A percentile compares a stretch with the other conserved stretches of the same genome.
These are phyloP conservation scores for Condylostylus longicornis DNA, from an alignment of 1,140 invertebrate species.

Conservation along the genomic window DNA sequence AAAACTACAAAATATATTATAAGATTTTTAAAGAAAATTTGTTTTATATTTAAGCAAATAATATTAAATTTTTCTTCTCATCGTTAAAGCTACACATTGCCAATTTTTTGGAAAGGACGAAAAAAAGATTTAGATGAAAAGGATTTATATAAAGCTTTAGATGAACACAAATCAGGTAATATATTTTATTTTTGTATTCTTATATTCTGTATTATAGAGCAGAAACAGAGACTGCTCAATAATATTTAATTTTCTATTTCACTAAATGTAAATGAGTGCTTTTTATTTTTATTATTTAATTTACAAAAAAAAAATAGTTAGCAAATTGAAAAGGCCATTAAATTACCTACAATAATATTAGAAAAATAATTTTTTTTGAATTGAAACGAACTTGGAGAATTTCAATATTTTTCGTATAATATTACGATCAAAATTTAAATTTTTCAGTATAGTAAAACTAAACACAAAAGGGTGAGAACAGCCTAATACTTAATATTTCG, in stretches of 20 bases:
- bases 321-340: conserved; percentile 13
- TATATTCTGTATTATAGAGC: neutral
- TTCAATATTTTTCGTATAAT: too few relatives aligned
- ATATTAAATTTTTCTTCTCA: too few relatives aligned
- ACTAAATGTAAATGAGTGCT: conserved; percentile 9
- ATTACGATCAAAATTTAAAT: too few relatives aligned
- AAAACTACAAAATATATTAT: too few relatives aligned
- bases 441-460: too few relatives aligned
- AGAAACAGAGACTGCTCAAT: neutral
- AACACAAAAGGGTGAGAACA: too few relatives aligned
- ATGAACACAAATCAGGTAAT: conserved; percentile 39
- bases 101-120: conserved; percentile 37
- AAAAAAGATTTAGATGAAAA: conserved; percentile 38
- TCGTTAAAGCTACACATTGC: conserved; percentile 32
- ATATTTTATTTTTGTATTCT: neutral
- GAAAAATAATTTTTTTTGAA: too few relatives aligned
- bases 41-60: too few relatives aligned
- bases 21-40: too few relatives aligned
- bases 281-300: conserved; percentile 5
- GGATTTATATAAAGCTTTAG: conserved; percentile 41
- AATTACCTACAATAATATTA: conserved; percentile 12
- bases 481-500: too few relatives aligned
- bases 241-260: neutral
- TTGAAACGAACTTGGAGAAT: too few relatives aligned
- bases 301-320: conserved; percentile 7